Evolutionary conservation across 2,113 vertebrate species (phyloP).

Genomic region (Oreotragus oreotragus): DNA sequence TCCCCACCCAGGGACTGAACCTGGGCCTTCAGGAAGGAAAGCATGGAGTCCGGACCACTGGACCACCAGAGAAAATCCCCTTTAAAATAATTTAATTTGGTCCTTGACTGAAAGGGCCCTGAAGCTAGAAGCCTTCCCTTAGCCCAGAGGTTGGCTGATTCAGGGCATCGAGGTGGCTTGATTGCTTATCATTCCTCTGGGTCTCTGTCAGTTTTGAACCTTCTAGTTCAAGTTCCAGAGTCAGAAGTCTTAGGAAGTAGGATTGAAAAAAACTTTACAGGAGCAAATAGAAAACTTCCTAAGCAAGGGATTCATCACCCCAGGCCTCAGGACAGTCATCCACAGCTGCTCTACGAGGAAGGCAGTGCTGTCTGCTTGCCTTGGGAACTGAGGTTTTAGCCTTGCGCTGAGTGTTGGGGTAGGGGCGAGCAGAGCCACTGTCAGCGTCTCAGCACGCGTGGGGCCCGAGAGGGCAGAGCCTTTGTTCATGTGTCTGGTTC

Average conservation of each 20-base stretch:
- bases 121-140: not conserved
- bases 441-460: not conserved
- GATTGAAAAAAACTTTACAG: not conserved
- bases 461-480: not conserved
- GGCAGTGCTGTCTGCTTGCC: not conserved
- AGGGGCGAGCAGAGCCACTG: not conserved
- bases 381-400: not conserved
- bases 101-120: not conserved
- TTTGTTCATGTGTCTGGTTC: accelerated
- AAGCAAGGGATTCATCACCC: not conserved
- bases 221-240: not conserved
- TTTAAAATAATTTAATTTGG: not conserved
- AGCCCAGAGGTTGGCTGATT: not conserved
- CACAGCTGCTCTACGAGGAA: not conserved
- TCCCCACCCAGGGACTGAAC: not conserved
- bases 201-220: not conserved
- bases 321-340: not conserved
- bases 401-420: not conserved
- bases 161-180: not conserved
- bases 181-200: not conserved
- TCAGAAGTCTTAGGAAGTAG: not conserved
- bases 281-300: not conserved
- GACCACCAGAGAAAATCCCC: not conserved
- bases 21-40: not conserved
- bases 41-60: not conserved